Evolutionary conservation across 2,888 invertebrate genomes (phyloP), one percentile per base, ranked within the genome.

Genomic region (Agrenia bidenticulata): DNA sequence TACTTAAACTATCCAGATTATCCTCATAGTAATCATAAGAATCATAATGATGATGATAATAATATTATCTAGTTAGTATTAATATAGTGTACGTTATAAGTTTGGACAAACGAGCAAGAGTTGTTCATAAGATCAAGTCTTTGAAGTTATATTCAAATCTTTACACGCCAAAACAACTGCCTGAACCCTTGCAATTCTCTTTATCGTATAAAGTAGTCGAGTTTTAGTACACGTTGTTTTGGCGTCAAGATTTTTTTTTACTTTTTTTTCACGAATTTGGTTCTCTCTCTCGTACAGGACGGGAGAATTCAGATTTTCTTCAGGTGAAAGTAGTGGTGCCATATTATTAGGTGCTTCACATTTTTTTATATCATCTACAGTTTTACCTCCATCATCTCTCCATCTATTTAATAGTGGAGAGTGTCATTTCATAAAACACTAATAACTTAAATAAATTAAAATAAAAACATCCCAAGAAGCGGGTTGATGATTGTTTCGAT

Each of bases 81-180:
- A 11, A 45, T 45, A 45, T 45, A 45, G 45, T 45, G 15, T 45
- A 17, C n/a, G 45, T 45, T 45, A 17, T 61, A 55, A 64, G 37
- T 56, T 49, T 60, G 56, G 64, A 64, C 61, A 61, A 64, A 64
- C 60, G 50, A 61, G 49, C 37, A 27, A 50, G 56, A 49, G 57
- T 57, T 57, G 55, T 57, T 57, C 57, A 45, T 58, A 58, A 57
- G 45, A 58, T 58, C 58, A 58, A 58, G 58, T 58, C 58, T 58
- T 58, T 58, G 58, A 58, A 58, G 58, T 58, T 58, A 58, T 58
- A 58, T 42, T 58, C 58, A 17, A 15, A 58, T 58, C 58, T 64
- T 68, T 65, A 64, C 68, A 70, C 58, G 72, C 66, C 73, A 69
- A 69, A 73, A 70, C 73, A 73, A 73, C 61, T 70, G 61, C 70